A percentile compares a stretch with the other conserved stretches of the same genome.
phyloP scores from a whole-genome alignment of 1,140 invertebrate genomes.

The Chymomyza costata region DNA sequence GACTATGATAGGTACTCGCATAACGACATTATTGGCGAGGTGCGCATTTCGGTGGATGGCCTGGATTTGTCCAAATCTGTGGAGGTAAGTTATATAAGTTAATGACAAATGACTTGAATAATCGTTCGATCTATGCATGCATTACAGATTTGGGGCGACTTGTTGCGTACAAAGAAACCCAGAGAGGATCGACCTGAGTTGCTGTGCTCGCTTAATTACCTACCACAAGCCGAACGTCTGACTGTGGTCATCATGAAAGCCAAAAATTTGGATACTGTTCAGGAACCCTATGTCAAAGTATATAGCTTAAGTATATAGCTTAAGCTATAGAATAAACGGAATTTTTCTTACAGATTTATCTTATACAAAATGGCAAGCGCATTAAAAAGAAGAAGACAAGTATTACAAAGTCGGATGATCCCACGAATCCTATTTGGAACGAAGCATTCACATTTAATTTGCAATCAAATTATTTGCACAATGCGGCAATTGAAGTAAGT shows the following conservation, averaged over 20 bases:
- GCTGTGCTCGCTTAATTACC: conserved; percentile 87
- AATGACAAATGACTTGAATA: not conserved
- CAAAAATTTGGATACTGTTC: conserved; percentile 81
- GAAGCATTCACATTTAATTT: conserved; percentile 94
- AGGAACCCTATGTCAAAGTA: conserved; percentile 93
- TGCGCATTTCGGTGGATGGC: conserved; percentile 82
- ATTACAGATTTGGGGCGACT: conserved; percentile 81
- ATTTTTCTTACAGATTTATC: conserved; percentile 78
- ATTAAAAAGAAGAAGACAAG: conserved; percentile 95
- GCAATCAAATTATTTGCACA: conserved; percentile 80
- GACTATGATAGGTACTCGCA: conserved; percentile 82
- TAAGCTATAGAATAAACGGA: not conserved
- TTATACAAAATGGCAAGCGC: conserved; percentile 88
- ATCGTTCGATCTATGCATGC: too few relatives aligned
- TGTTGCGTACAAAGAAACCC: conserved; percentile 84
- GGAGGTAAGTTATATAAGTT: conserved; percentile 77
- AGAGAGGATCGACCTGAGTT: conserved; percentile 88
- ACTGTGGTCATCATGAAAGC: conserved; percentile 90
- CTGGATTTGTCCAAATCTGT: conserved; percentile 83
- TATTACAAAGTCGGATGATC: conserved; percentile 89
- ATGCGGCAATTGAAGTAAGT: conserved; percentile 85
- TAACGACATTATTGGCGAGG: conserved; percentile 87
- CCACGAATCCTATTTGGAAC: conserved; percentile 94
- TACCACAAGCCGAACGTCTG: conserved; percentile 89
- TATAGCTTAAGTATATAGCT: not conserved